Evolutionary conservation across 1,140 invertebrate genomes (phyloP), one percentile per base, ranked within the genome.

Genomic region (Conus betulinus): DNA sequence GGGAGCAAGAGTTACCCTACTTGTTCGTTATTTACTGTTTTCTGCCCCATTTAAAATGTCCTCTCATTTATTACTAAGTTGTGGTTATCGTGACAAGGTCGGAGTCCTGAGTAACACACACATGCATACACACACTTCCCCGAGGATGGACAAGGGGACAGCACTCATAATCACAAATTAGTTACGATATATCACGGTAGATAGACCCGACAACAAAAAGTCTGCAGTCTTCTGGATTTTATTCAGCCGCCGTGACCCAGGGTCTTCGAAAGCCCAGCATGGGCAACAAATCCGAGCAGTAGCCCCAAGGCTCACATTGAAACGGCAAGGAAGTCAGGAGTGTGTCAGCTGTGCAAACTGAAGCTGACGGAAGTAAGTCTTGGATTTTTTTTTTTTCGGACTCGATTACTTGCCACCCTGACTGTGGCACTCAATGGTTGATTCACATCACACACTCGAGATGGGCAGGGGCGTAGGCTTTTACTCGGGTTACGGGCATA

Each of bases 301-400:
- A 92, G 90, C 83, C 95, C 98, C 74, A 98, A 98, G 95, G 97
- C 98, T 93, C 98, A 99, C 94, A 97, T 98, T 93, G 98, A 99
- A 93, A 99, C 97, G 57, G 98, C 98, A 3, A 53, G 98, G 89
- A 99, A 99, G 96, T 99, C 98, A 53, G 98, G 98, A 7, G 97
- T 98, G n/a, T 96, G 99, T 88, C 98, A 98, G 94, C 95, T 99
- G 79, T 97, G 97, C 1, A 96, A 97, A 91, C 96, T 96, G 83
- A 98, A 97, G 92, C 95, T 99, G 71, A 97, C 96, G 92, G 97
- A 97, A 92, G 95, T 96, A 76, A 67, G 88, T 84, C 52, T 25
- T 39, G 55, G 25, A 84, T n/a, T 52, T 52, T 55, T 53, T 81
- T 20, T 39, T 55, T 53, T 81, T 20, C 3, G 39, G 39, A 39